Percentiles rank a stretch among this genome's conserved stretches.
Conservation (phyloP, 2,888 invertebrate genomes). For the Alcis repandata region DNA sequence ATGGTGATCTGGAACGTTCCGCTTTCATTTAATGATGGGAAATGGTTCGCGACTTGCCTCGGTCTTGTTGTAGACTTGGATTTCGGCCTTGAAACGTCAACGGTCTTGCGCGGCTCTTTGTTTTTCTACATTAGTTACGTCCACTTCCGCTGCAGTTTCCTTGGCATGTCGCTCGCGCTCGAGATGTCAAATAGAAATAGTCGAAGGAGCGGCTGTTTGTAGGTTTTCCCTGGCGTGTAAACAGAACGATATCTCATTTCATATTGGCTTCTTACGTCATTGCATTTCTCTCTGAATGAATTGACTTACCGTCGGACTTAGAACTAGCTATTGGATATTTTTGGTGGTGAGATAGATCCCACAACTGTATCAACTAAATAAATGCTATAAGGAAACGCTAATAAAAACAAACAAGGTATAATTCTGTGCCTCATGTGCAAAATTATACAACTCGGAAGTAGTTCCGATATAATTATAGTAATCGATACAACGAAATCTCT, state of each 20-base stretch:
- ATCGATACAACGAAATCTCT: no score
- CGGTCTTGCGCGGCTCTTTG: no score
- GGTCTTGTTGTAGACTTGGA: background rate
- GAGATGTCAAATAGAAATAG: background rate
- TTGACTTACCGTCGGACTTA: background rate
- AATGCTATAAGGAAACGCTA: no score
- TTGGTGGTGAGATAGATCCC: background rate
- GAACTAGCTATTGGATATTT: constrained; percentile 1
- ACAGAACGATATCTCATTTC: constrained; percentile 11
- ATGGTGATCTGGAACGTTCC: constrained; percentile 23
- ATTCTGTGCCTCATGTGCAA: no score
- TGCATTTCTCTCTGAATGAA: constrained; percentile 7
- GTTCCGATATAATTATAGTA: no score
- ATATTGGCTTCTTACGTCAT: constrained; percentile 16
- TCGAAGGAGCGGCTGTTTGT: background rate
- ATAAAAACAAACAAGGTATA: no score
- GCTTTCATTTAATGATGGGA: constrained; percentile 13
- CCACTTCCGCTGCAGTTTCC: background rate
- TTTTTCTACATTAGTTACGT: no score
- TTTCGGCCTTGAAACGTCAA: background rate
- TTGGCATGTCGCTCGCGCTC: background rate
- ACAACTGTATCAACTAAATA: no score
- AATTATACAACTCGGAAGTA: no score
- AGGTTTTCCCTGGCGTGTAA: background rate
- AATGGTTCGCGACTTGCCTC: background rate